Evolutionary conservation across 2,888 invertebrate species (phyloP).

Genomic region (Oasisia sp.): DNA sequence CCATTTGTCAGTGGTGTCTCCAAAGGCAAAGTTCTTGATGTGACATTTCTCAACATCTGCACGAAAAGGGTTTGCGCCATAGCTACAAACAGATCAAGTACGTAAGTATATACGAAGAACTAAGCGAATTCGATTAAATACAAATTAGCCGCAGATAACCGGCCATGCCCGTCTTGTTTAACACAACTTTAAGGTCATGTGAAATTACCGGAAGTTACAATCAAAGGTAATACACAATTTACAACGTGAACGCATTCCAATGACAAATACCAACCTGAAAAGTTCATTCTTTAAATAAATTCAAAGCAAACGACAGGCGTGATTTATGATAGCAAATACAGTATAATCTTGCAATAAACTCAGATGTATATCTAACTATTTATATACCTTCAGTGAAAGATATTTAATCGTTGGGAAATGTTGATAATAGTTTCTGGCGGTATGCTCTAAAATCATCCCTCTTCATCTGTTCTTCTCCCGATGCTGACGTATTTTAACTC

Average conservation of each 20-base stretch:
- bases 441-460: background rate
- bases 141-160: background rate
- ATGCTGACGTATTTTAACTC: background rate
- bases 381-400: background rate
- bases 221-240: constrained; percentile 10
- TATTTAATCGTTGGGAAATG: background rate
- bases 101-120: background rate
- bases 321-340: background rate
- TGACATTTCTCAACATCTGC: constrained; percentile 10
- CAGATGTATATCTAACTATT: background rate
- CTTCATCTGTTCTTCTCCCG: background rate
- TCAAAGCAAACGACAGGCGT: background rate
- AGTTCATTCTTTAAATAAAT: background rate
- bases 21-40: constrained; percentile 3
- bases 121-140: background rate
- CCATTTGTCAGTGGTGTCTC: background rate
- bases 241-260: background rate
- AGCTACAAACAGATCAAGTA: constrained; percentile 7
- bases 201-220: constrained; percentile 5
- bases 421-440: background rate
- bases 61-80: constrained; percentile 13
- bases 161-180: background rate
- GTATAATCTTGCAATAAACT: background rate
- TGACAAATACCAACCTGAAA: background rate
- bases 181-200: constrained; percentile 13